phyloP scores from a whole-genome alignment of 1,140 invertebrate species.

The Polypedilum pembai region DNA sequence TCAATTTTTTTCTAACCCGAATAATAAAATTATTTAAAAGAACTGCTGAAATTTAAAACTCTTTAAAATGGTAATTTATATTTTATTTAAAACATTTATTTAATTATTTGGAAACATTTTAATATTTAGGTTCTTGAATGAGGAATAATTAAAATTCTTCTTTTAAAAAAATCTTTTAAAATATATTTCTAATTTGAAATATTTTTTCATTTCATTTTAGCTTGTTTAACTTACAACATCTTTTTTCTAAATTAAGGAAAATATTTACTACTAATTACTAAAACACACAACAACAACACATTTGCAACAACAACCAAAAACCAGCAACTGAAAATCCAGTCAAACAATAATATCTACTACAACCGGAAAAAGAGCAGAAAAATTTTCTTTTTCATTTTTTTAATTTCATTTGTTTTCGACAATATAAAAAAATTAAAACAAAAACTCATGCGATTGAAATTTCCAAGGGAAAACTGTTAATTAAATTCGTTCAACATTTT shows the following conservation, averaged over 20 bases:
- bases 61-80: too few species aligned
- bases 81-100: too few species aligned
- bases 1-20: background rate
- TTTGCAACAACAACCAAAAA: conserved; percentile 6
- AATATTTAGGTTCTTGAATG: too few species aligned
- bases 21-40: background rate
- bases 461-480: background rate
- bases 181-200: conserved; percentile 1
- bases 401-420: background rate
- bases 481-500: background rate
- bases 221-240: conserved; percentile 28
- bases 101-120: too few species aligned
- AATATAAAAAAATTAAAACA: conserved; percentile 9
- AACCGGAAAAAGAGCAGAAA: conserved; percentile 9
- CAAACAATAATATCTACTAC: background rate
- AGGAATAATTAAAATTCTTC: too few species aligned
- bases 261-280: conserved; percentile 28
- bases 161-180: too few species aligned
- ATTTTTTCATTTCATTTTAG: background rate
- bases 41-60: too few species aligned
- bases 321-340: conserved; percentile 9
- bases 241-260: conserved; percentile 29
- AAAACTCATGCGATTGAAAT: background rate
- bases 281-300: conserved; percentile 26
- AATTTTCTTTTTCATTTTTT: conserved; percentile 1